Conservation (phyloP, 2,888 invertebrate genomes). For the Electrophaes corylata region DNA sequence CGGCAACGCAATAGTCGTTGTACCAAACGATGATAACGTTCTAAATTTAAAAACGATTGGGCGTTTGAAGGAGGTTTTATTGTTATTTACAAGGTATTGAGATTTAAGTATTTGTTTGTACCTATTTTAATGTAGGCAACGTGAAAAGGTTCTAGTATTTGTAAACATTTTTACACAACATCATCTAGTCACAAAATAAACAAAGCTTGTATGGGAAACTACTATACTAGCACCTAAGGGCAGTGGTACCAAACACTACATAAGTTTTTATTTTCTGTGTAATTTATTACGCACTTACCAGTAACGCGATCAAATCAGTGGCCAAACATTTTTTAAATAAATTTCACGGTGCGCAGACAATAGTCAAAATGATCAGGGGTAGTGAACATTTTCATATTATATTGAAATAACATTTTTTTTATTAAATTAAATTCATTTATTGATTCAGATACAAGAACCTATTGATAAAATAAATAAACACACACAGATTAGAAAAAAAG, state of each 20-base stretch:
- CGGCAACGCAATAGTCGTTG: conserved; percentile 27
- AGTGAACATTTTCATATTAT: conserved; percentile 33
- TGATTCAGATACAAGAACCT: no score
- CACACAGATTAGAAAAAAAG: no score
- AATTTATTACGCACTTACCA: not conserved
- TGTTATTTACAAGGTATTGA: not conserved
- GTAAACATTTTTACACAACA: no score
- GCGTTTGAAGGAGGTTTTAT: conserved; percentile 7
- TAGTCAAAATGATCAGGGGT: conserved; percentile 35
- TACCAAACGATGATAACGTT: conserved; percentile 5
- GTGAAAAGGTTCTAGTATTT: no score
- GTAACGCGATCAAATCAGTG: conserved; percentile 32
- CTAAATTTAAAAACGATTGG: not conserved
- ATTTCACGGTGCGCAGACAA: conserved; percentile 39
- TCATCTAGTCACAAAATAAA: no score
- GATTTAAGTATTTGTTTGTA: conserved; percentile 6
- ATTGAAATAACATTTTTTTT: no score
- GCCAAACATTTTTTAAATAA: conserved; percentile 39
- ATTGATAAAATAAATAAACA: no score
- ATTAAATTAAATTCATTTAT: no score
- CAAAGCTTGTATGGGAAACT: no score
- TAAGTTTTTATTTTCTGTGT: not conserved
- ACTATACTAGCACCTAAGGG: no score
- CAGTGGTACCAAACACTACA: no score
- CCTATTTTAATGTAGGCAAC: no score